A percentile compares a stretch with the other conserved stretches of the same genome.
phyloP scores from a whole-genome alignment of 2,113 vertebrate species.

The Pseudorectes ferrugineus region DNA sequence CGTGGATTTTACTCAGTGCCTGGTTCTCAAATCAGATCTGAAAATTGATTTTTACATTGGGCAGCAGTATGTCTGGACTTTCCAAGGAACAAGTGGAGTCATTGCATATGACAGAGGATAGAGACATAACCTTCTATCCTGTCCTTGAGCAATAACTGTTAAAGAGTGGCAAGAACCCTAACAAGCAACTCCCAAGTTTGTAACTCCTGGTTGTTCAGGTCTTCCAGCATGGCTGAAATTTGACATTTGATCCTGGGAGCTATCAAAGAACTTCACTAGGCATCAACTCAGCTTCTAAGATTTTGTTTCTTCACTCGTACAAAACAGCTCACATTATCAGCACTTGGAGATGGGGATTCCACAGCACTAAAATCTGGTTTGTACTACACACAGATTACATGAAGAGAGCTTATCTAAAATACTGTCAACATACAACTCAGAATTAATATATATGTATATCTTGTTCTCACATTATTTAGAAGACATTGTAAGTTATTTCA shows the following conservation, averaged over 20 bases:
- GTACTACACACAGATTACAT: background rate
- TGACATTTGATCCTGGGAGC: background rate
- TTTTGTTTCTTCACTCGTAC: background rate
- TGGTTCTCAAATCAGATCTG: background rate
- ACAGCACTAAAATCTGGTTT: background rate
- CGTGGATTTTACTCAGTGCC: background rate
- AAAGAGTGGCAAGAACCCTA: background rate
- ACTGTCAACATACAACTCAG: background rate
- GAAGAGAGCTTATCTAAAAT: background rate
- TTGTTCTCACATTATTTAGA: background rate
- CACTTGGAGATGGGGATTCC: background rate
- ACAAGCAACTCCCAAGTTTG: background rate
- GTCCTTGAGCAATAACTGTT: background rate
- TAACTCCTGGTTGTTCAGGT: background rate
- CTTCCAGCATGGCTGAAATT: background rate
- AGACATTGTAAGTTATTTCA: background rate
- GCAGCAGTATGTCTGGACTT: background rate
- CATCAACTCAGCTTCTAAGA: background rate
- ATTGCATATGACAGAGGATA: background rate
- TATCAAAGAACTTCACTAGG: background rate
- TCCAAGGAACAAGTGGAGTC: background rate
- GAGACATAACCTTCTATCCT: background rate
- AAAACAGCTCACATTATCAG: background rate
- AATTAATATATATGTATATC: background rate
- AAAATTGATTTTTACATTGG: background rate